Conservation (phyloP, 2,888 invertebrate species). For the Caenorhabditis sulstoni region DNA sequence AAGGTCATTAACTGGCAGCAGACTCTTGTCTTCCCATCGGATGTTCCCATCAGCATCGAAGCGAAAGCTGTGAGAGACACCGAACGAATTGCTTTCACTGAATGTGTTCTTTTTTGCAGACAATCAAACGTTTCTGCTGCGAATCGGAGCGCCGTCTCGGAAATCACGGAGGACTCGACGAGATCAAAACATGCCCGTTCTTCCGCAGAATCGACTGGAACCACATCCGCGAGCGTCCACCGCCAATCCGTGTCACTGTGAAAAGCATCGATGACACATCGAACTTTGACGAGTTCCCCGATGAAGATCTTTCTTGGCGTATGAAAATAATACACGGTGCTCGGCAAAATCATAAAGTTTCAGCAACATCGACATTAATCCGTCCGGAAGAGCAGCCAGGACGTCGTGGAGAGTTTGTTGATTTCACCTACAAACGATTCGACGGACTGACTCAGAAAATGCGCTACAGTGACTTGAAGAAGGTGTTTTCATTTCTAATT, state of each 20-base stretch:
- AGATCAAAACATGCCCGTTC: conserved; percentile 92
- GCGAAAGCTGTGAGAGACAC: conserved; percentile 83
- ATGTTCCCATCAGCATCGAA: conserved; percentile 98
- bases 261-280: conserved; percentile 99
- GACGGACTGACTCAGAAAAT: conserved; percentile 88
- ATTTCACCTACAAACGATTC: conserved; percentile 99
- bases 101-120: conserved; percentile 66
- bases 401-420: conserved; percentile 94
- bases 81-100: not conserved
- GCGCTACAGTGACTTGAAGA: conserved; percentile 64
- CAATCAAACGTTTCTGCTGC: conserved; percentile 88
- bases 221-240: conserved; percentile 95
- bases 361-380: conserved; percentile 52
- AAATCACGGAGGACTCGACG: conserved; percentile 90
- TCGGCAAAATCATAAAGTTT: conserved; percentile 11
- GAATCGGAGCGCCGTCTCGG: conserved; percentile 95
- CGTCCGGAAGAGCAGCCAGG: conserved; percentile 65
- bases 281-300: conserved; percentile 99
- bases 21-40: conserved; percentile 97
- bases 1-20: conserved; percentile 99
- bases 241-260: conserved; percentile 97
- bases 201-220: conserved; percentile 98
- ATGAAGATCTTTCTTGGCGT: conserved; percentile 98
- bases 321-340: conserved; percentile 83
- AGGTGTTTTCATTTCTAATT: conserved; percentile 22